phyloP scores from a whole-genome alignment of 2,888 invertebrate genomes.

The Zygogramma bicolorata region DNA sequence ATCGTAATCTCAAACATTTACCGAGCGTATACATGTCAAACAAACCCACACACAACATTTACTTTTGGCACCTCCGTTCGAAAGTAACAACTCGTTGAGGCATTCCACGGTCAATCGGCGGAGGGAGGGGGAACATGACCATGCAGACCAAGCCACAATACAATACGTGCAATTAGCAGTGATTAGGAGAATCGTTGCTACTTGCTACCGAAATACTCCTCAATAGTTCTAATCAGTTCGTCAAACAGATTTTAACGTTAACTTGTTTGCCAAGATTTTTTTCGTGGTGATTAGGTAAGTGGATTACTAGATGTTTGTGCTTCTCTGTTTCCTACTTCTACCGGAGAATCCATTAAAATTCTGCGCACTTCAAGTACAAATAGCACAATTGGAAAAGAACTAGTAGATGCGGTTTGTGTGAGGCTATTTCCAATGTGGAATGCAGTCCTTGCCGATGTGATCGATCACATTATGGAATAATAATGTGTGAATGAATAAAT shows the following conservation, averaged over 20 bases:
- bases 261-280: conserved; percentile 57
- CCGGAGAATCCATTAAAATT: neutral
- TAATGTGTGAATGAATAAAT: too few species aligned
- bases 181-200: conserved; percentile 65
- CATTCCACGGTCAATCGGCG: conserved; percentile 60
- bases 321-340: neutral
- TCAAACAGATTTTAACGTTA: conserved; percentile 61
- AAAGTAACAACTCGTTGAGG: conserved; percentile 65
- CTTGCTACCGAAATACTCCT: conserved; percentile 67
- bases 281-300: conserved; percentile 40
- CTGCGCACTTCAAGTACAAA: too few species aligned
- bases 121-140: conserved; percentile 49
- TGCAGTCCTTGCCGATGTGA: too few species aligned
- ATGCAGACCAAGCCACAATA: conserved; percentile 48
- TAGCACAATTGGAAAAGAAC: too few species aligned
- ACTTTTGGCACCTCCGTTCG: conserved; percentile 66
- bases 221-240: conserved; percentile 64
- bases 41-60: conserved; percentile 61
- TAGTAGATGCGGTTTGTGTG: too few species aligned
- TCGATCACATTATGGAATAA: too few species aligned
- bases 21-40: conserved; percentile 52
- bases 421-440: too few species aligned
- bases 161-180: conserved; percentile 65
- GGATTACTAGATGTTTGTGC: conserved; percentile 18
- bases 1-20: conserved; percentile 45